These are phyloP conservation scores for Abramis brama DNA, from an alignment of 2,113 vertebrate genomes.

Conservation along the genomic window DNA sequence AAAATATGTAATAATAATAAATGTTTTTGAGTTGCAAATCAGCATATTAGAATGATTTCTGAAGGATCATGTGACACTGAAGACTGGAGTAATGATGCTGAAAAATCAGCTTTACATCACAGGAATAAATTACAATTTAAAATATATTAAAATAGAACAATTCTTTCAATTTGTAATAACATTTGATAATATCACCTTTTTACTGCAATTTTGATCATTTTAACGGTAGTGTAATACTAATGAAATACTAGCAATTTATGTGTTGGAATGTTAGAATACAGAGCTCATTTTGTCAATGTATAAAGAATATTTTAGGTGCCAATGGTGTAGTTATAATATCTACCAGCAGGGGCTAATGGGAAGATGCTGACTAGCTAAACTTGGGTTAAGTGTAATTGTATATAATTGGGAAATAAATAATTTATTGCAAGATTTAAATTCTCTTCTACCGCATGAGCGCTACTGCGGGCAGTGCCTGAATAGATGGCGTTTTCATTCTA, in stretches of 20 bases:
- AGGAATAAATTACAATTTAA: no score
- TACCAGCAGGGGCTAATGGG: neutral
- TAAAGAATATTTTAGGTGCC: neutral
- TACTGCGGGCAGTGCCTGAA: neutral
- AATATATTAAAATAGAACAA: neutral
- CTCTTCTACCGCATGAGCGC: neutral
- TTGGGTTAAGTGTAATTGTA: neutral
- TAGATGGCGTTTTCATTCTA: neutral
- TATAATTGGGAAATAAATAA: neutral
- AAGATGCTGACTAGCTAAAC: neutral
- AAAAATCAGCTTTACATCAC: neutral
- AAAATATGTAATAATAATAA: no score
- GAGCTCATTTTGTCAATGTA: no score
- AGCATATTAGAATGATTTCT: neutral
- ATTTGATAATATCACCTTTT: neutral
- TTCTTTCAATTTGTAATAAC: neutral
- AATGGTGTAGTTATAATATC: neutral
- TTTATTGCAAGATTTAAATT: neutral
- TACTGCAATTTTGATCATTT: neutral
- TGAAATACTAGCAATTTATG: neutral
- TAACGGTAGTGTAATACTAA: neutral
- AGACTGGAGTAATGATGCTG: neutral
- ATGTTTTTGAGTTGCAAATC: neutral
- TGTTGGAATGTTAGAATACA: neutral
- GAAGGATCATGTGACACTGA: neutral